Percentiles rank a stretch among this genome's conserved stretches.
Evolutionary conservation across 2,113 vertebrate species (phyloP).

Genomic region (Pitta sordida): DNA sequence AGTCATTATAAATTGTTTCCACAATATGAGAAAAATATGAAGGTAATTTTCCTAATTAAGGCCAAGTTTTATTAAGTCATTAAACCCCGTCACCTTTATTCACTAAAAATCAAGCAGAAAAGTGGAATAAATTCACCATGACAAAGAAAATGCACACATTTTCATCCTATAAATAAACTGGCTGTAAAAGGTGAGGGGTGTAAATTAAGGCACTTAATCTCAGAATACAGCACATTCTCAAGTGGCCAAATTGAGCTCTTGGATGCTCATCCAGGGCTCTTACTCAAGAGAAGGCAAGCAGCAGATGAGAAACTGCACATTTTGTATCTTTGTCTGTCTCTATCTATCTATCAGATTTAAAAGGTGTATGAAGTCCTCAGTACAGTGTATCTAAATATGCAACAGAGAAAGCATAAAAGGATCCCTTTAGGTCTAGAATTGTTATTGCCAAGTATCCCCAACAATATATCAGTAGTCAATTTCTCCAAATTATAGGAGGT

Average conservation of each 20-base stretch:
- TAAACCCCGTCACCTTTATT: slow-evolving; percentile 44
- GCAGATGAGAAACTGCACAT: not conserved
- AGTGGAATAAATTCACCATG: slow-evolving; percentile 30
- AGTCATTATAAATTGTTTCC: slow-evolving; percentile 23
- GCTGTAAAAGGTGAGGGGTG: not conserved
- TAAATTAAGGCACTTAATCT: slow-evolving; percentile 7
- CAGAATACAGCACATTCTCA: not conserved
- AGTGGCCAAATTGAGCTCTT: not conserved
- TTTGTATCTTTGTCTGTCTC: not conserved
- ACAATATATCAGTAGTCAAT: not conserved
- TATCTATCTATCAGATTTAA: not conserved
- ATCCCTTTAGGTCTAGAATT: not conserved
- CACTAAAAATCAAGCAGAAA: slow-evolving; percentile 33
- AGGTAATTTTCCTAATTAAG: slow-evolving; percentile 58
- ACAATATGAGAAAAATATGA: slow-evolving; percentile 54
- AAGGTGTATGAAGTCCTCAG: not conserved
- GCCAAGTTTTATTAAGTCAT: slow-evolving; percentile 33
- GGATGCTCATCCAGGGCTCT: not conserved
- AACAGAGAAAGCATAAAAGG: not conserved
- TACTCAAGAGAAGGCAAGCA: not conserved
- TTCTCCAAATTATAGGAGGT: not conserved
- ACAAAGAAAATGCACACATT: not conserved
- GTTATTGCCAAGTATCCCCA: not conserved
- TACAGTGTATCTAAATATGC: not conserved
- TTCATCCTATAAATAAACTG: slow-evolving; percentile 13